Evolutionary conservation across 2,113 vertebrate genomes (phyloP).

Genomic region (Galemys pyrenaicus): DNA sequence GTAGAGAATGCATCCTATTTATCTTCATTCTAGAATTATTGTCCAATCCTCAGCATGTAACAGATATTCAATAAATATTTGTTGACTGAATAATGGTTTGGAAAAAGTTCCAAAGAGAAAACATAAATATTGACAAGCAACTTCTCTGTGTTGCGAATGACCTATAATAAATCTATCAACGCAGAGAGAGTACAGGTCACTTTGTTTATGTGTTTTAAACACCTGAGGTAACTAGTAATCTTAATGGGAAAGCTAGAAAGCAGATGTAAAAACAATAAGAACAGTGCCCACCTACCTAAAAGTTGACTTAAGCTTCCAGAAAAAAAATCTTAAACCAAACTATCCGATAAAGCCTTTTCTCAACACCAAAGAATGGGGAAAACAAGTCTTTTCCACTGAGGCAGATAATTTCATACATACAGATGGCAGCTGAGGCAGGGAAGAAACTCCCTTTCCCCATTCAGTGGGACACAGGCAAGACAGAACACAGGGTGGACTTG

Average conservation of each 20-base stretch:
- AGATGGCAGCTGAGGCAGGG: not conserved
- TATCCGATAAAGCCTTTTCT: not conserved
- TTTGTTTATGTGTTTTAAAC: not conserved
- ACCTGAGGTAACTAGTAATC: not conserved
- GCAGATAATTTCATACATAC: not conserved
- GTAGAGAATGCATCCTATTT: not conserved
- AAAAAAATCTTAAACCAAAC: conserved; percentile 19
- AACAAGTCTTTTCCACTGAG: not conserved
- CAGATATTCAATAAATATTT: conserved; percentile 8
- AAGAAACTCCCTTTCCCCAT: not conserved
- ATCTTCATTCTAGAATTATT: not conserved
- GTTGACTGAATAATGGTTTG: not conserved
- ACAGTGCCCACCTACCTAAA: not conserved
- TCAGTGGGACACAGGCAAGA: not conserved
- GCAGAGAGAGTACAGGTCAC: not conserved
- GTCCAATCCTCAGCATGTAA: not conserved
- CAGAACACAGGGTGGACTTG: not conserved
- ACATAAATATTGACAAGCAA: not conserved
- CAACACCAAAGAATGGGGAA: not conserved
- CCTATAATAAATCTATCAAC: not conserved
- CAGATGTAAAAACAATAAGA: not conserved
- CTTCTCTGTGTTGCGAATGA: not conserved
- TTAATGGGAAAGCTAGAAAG: not conserved
- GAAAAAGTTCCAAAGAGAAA: conserved; percentile 7
- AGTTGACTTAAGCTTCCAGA: not conserved